Evolutionary conservation across 2,888 invertebrate species (phyloP).

Genomic region (Hyles lineata): DNA sequence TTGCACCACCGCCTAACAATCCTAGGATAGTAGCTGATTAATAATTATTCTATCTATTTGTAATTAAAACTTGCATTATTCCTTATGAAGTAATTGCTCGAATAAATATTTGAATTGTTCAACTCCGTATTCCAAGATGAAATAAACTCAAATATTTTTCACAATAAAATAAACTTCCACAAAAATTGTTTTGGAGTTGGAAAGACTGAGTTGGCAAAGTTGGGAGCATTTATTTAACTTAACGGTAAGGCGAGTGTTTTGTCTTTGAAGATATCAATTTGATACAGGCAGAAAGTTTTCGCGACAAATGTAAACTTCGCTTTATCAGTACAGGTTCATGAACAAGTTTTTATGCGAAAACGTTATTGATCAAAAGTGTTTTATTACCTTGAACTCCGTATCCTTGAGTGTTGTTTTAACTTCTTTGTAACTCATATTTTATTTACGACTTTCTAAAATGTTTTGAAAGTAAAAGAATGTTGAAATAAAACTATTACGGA

Average conservation of each 20-base stretch:
- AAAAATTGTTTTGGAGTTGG: conserved; percentile 35
- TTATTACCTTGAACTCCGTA: not conserved
- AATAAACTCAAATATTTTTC: not conserved
- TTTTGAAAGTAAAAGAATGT: too few relatives aligned
- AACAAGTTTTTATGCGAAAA: conserved; percentile 5
- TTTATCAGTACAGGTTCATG: conserved; percentile 17
- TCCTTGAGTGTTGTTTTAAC: not conserved
- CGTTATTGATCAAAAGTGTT: not conserved
- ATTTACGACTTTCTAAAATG: too few relatives aligned
- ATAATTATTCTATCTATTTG: too few relatives aligned
- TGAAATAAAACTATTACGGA: too few relatives aligned
- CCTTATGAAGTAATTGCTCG: too few relatives aligned
- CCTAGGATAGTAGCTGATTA: too few relatives aligned
- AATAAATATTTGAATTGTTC: not conserved
- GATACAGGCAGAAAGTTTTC: conserved; percentile 42
- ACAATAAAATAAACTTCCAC: conserved; percentile 7
- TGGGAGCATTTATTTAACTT: conserved; percentile 38
- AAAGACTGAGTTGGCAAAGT: conserved; percentile 36
- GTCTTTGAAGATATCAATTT: conserved; percentile 48
- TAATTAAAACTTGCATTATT: too few relatives aligned
- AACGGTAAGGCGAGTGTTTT: conserved; percentile 46
- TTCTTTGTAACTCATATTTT: not conserved
- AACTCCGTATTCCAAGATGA: not conserved
- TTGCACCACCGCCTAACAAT: too few relatives aligned
- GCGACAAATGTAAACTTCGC: conserved; percentile 35